Evolutionary conservation across 2,888 invertebrate species (phyloP).

Genomic region (Lymantria dispar): DNA sequence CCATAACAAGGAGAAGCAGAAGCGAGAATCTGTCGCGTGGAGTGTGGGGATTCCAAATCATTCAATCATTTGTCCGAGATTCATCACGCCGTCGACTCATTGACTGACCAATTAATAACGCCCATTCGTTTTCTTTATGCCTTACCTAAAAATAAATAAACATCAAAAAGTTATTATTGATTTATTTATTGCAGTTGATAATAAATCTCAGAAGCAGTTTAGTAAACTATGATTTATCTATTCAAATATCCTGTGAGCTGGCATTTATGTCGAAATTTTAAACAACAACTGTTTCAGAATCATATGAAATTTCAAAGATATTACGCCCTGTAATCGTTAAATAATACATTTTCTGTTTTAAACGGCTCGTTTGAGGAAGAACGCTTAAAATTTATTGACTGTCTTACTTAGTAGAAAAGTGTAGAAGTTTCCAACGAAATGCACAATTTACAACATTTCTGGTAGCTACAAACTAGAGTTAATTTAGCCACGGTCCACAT

Average conservation of each 20-base stretch:
- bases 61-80: slow-evolving; percentile 54
- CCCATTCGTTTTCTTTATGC: slow-evolving; percentile 51
- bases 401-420: slow-evolving; percentile 58
- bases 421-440: slow-evolving; percentile 58
- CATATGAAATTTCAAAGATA: slow-evolving; percentile 63
- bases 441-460: slow-evolving; percentile 55
- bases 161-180: slow-evolving; percentile 23
- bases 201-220: slow-evolving; percentile 1
- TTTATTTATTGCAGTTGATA: slow-evolving; percentile 10
- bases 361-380: slow-evolving; percentile 54
- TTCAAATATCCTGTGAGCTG: slow-evolving; percentile 8
- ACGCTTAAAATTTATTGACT: slow-evolving; percentile 63
- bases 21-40: slow-evolving; percentile 55
- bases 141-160: slow-evolving; percentile 25
- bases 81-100: slow-evolving; percentile 55
- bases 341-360: slow-evolving; percentile 60
- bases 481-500: slow-evolving; percentile 39
- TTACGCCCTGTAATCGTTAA: slow-evolving; percentile 66
- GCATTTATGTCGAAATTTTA: slow-evolving; percentile 23
- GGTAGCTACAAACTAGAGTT: slow-evolving; percentile 46
- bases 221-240: slow-evolving; percentile 2
- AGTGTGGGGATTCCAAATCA: slow-evolving; percentile 42
- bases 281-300: slow-evolving; percentile 59
- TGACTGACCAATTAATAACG: slow-evolving; percentile 53
- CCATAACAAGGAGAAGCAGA: slow-evolving; percentile 48